Percentiles rank a stretch among this genome's conserved stretches.
These are phyloP conservation scores for Machaerirhynchus nigripectus DNA, from an alignment of 2,113 vertebrate genomes.

Conservation along the genomic window DNA sequence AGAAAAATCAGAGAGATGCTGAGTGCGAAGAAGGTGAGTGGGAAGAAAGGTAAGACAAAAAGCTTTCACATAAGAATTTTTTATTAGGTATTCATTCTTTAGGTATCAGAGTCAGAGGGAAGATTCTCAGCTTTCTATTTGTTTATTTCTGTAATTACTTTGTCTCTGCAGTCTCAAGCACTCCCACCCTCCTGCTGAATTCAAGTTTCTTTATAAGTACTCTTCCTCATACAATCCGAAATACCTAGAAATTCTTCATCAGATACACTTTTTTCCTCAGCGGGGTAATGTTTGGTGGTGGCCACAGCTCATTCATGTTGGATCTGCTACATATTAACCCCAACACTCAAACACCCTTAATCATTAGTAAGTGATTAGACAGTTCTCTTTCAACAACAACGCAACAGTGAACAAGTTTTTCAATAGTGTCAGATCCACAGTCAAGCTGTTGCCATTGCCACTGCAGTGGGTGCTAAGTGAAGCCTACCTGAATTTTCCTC, in stretches of 20 bases:
- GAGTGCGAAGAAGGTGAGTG: not conserved
- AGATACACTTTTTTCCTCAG: not conserved
- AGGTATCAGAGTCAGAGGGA: not conserved
- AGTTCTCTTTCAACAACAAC: not conserved
- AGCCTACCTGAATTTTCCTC: not conserved
- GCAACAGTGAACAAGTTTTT: not conserved
- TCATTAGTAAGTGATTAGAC: not conserved
- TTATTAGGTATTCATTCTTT: not conserved
- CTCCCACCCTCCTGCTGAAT: not conserved
- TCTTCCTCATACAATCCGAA: not conserved
- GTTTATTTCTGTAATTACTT: not conserved
- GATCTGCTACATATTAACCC: not conserved
- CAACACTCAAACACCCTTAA: accelerated
- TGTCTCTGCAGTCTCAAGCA: not conserved
- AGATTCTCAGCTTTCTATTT: not conserved
- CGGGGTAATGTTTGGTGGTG: not conserved
- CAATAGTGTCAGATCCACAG: not conserved
- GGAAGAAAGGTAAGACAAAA: not conserved
- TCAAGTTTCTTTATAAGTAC: not conserved
- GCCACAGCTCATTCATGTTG: not conserved
- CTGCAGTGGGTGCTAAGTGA: not conserved
- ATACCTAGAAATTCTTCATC: not conserved
- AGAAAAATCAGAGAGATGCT: not conserved
- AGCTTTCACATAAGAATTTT: not conserved
- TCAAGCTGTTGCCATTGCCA: not conserved